A percentile compares a stretch with the other conserved stretches of the same genome.
Conservation (phyloP, 64 coral and sea anemone species). For the Montipora cactus region DNA sequence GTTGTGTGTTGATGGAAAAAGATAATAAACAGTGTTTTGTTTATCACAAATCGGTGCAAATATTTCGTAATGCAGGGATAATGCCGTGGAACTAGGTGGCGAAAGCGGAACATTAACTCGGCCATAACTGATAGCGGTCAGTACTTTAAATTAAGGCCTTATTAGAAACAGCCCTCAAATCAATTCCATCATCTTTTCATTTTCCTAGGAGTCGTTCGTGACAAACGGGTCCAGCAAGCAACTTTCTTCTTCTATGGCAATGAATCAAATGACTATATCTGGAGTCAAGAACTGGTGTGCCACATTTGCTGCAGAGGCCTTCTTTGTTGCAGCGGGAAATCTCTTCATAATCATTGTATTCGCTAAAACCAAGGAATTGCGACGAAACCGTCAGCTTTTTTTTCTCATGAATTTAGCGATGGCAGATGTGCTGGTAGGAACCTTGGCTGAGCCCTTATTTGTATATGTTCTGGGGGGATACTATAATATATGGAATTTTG, state of each 20-base stretch:
- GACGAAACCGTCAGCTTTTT: not conserved
- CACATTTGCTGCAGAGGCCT: constrained; percentile 6
- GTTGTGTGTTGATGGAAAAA: no score
- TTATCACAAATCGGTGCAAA: no score
- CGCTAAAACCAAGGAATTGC: not conserved
- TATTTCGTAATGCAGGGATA: no score
- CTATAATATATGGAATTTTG: constrained; percentile 14
- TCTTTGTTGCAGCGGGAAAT: constrained; percentile 26
- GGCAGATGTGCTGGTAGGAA: constrained; percentile 2
- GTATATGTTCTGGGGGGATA: constrained; percentile 22
- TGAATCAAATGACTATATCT: not conserved
- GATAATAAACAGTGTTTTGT: no score
- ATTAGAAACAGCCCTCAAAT: no score
- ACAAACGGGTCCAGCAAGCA: not conserved
- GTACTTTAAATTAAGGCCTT: no score
- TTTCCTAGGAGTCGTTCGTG: not conserved
- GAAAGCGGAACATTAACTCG: no score
- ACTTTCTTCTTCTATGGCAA: not conserved
- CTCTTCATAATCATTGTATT: constrained; percentile 42
- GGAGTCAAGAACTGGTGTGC: constrained; percentile 15
- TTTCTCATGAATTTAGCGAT: constrained; percentile 37
- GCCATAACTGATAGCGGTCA: no score
- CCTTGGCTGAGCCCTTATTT: constrained; percentile 31
- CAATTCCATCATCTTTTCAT: not conserved
- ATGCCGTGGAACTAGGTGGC: no score